A percentile compares a stretch with the other conserved stretches of the same genome.
Conservation (phyloP, 2,888 invertebrate species). For the Sarcophaga variegata region DNA sequence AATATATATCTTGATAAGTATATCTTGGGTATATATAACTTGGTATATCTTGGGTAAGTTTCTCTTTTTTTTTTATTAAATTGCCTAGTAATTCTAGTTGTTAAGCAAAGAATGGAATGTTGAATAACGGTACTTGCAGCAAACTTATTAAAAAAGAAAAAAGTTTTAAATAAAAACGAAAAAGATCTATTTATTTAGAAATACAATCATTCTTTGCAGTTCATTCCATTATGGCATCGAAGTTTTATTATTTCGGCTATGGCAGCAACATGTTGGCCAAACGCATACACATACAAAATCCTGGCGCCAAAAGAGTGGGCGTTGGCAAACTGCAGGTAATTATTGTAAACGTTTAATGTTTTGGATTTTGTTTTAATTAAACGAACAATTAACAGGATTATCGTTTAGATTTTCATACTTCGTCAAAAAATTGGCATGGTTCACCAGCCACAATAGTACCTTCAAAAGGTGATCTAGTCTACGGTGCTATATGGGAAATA, state of each 20-base stretch:
- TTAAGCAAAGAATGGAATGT: no score
- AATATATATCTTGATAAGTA: background rate
- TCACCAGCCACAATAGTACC: constrained; percentile 90
- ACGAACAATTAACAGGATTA: constrained; percentile 80
- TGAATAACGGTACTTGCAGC: no score
- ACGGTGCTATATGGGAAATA: constrained; percentile 92
- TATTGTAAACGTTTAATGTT: background rate
- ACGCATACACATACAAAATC: constrained; percentile 91
- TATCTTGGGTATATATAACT: no score
- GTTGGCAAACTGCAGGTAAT: constrained; percentile 82
- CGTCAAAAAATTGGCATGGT: constrained; percentile 89
- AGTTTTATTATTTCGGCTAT: constrained; percentile 93
- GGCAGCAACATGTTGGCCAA: constrained; percentile 93
- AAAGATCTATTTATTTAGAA: no score
- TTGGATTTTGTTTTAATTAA: background rate
- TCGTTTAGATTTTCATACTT: constrained; percentile 86
- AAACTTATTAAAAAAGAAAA: no score
- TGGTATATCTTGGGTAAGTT: background rate
- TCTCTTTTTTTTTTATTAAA: background rate
- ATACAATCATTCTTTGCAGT: background rate
- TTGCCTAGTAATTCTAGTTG: no score
- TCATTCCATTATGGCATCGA: constrained; percentile 62
- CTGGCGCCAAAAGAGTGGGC: constrained; percentile 87
- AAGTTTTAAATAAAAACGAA: no score
- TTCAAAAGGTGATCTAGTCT: constrained; percentile 78